These are phyloP conservation scores for Notamacropus eugenii DNA, from an alignment of 2,797 vertebrate species.

Conservation along the genomic window DNA sequence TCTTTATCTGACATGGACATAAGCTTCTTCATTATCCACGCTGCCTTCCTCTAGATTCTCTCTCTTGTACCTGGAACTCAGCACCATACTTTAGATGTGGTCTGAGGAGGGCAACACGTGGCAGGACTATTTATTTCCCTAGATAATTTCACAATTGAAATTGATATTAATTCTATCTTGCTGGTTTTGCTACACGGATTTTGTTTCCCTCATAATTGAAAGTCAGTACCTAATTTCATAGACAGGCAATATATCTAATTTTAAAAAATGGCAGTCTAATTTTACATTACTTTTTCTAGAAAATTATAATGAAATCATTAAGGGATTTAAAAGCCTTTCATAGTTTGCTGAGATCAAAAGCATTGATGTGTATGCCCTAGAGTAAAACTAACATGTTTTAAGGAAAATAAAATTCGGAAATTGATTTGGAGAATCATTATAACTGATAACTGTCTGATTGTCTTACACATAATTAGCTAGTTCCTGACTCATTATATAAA, in stretches of 20 bases:
- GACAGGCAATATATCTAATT: conserved; percentile 35
- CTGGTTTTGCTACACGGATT: not conserved
- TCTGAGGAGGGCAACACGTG: not conserved
- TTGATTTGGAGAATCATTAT: not conserved
- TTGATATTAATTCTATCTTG: not conserved
- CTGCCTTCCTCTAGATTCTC: not conserved
- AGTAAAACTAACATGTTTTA: not conserved
- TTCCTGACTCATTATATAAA: not conserved
- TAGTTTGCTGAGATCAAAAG: conserved; percentile 54
- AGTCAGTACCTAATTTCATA: conserved; percentile 44
- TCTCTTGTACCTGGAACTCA: not conserved
- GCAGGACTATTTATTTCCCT: not conserved
- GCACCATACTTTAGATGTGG: not conserved
- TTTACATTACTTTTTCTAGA: conserved; percentile 62
- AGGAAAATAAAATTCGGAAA: not conserved
- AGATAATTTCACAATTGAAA: not conserved
- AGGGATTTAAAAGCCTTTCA: conserved; percentile 6
- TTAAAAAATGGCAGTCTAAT: conserved; percentile 31
- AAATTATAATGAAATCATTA: conserved; percentile 54
- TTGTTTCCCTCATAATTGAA: conserved; percentile 31
- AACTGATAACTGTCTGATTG: conserved; percentile 4
- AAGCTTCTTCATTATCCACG: not conserved
- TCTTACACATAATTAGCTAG: not conserved
- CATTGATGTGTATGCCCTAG: not conserved
- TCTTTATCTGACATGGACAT: not conserved